Evolutionary conservation across 92 coral and sea anemone genomes (phyloP), one percentile per base, ranked within the genome.

Genomic region (Epizoanthus scotinus): DNA sequence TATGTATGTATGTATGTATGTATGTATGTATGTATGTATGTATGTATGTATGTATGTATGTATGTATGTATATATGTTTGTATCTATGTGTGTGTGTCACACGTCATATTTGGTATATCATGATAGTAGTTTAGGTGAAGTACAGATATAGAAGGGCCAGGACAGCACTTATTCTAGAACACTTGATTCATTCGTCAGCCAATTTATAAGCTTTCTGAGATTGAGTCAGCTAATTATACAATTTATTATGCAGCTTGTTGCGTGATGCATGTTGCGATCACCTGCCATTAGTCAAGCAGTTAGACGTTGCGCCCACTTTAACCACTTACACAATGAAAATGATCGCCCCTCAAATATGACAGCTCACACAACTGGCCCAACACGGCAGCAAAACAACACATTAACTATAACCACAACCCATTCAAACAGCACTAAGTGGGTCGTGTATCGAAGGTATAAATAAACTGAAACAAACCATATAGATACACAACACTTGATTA

Each of bases 141-240:
- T 47, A 47, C 52, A 47, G 52, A 47, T 1, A 65, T 65, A 14
- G 21, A 18, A 13, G 28, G 68, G 31, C 68, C 68, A 0, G 18
- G 12, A 20, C 70, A 24, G 67, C 40, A 21, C 40, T 17, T 27
- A 64, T 21, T 62, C 29, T 20, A 62, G 36, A 64, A 44, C 73
- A 42, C 54, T 36, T 75, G 59, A 75, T 60, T 59, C 36, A 75
- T 57, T 75, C 81, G 69, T 75, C 40, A 75, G 61, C 81, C 54
- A 58, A 29, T 36, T 38, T 68, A 59, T 34, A 59, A 26, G 53
- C 28, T 52, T 71, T 71, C 61, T 21, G 8, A 26, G 42, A 47
- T 52, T 71, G 52, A 70, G 49, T 71, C 61, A 38, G 18, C 18
- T 47, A 47, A 75, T 75, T 75, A 75, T 40, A 75, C 27, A 75